These are phyloP conservation scores for Betta splendens DNA, from an alignment of 2,797 vertebrate genomes.

Conservation along the genomic window DNA sequence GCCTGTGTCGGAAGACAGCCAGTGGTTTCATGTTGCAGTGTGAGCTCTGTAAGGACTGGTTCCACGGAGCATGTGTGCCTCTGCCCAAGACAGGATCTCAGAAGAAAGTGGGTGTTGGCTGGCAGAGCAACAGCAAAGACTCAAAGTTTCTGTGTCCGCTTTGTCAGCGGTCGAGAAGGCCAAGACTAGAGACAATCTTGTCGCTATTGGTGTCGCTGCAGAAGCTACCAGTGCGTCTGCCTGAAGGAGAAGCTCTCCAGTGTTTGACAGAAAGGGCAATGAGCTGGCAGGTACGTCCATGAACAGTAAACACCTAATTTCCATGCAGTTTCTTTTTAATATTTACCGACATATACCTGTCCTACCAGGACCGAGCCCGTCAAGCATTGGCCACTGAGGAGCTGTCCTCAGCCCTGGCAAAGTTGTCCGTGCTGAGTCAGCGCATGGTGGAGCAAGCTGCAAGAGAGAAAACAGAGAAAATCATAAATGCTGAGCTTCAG, in stretches of 20 bases:
- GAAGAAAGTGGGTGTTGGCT: conserved; percentile 87
- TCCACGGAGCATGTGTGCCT: conserved; percentile 94
- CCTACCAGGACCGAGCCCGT: conserved; percentile 87
- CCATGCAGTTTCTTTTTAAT: no score
- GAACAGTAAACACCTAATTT: no score
- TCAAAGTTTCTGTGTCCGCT: conserved; percentile 96
- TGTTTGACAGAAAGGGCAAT: conserved; percentile 97
- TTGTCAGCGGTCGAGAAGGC: conserved; percentile 94
- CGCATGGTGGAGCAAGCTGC: conserved; percentile 99
- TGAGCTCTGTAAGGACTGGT: conserved; percentile 99
- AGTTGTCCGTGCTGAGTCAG: conserved; percentile 96
- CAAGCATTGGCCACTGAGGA: conserved; percentile 95
- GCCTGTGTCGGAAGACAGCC: conserved; percentile 95
- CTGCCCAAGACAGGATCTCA: conserved; percentile 92
- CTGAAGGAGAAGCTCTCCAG: conserved; percentile 95
- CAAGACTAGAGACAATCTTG: conserved; percentile 94
- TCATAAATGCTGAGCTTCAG: conserved; percentile 97
- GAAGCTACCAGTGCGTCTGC: conserved; percentile 94
- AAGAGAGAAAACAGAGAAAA: conserved; percentile 96
- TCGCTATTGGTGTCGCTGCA: conserved; percentile 96
- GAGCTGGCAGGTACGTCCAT: conserved; percentile 92
- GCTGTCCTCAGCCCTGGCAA: conserved; percentile 94
- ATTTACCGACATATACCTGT: no score
- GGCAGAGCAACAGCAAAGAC: conserved; percentile 93
- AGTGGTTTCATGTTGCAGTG: conserved; percentile 98